A percentile compares a stretch with the other conserved stretches of the same genome.
phyloP scores from a whole-genome alignment of 2,888 invertebrate species.

The Neuroscelio doddi region DNA sequence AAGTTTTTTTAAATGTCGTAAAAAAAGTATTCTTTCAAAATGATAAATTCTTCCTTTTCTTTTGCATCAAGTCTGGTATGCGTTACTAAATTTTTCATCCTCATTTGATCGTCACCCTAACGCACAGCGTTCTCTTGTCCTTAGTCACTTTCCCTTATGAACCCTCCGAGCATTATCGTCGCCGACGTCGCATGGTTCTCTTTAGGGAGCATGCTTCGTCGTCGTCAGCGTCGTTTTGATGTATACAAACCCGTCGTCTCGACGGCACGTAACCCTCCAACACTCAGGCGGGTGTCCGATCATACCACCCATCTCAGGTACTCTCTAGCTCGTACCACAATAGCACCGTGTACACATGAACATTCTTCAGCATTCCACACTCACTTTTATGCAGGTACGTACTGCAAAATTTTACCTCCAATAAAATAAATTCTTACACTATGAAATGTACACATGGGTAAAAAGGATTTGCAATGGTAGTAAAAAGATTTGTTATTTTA shows the following conservation, averaged over 20 bases:
- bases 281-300: conserved; percentile 41
- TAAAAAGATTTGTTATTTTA: no score
- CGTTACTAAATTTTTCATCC: conserved; percentile 39
- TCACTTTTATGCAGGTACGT: no score
- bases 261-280: conserved; percentile 42
- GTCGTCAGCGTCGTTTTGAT: conserved; percentile 38
- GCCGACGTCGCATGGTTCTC: conserved; percentile 36
- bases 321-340: conserved; percentile 48
- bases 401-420: no score
- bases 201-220: conserved; percentile 29
- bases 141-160: conserved; percentile 43
- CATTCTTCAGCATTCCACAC: conserved; percentile 31
- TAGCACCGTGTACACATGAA: conserved; percentile 42
- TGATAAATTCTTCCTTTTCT: conserved; percentile 19
- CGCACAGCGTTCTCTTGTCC: conserved; percentile 34
- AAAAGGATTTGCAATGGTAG: no score
- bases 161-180: conserved; percentile 44
- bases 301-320: conserved; percentile 41
- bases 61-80: conserved; percentile 29
- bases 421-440: no score
- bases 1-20: conserved; percentile 2
- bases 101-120: conserved; percentile 39
- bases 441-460: no score
- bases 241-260: conserved; percentile 40
- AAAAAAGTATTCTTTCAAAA: not conserved